Conservation (phyloP, 2,888 invertebrate species). For the Neelides folsomi region DNA sequence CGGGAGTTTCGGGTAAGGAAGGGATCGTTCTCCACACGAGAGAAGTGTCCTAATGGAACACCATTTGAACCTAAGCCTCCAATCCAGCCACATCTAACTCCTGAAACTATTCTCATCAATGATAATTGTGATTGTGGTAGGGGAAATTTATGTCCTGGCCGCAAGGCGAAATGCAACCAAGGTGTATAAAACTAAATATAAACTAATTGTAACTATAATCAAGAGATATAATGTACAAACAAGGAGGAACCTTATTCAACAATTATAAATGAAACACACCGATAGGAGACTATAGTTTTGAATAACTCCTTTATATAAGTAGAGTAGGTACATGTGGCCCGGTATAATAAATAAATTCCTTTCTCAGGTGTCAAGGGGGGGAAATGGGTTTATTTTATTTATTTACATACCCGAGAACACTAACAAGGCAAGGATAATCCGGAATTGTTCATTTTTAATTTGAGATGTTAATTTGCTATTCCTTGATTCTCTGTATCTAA, state of each 20-base stretch:
- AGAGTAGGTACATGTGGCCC: too few species aligned
- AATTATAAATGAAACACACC: too few species aligned
- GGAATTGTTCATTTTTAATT: too few species aligned
- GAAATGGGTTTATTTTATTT: too few species aligned
- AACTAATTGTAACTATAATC: background rate
- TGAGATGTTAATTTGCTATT: too few species aligned
- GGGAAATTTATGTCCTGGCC: conserved; percentile 7
- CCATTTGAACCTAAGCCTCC: conserved; percentile 8
- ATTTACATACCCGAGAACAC: too few species aligned
- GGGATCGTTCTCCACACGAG: background rate
- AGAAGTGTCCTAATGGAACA: background rate
- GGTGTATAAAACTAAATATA: background rate
- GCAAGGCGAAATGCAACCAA: background rate
- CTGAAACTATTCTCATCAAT: conserved; percentile 12
- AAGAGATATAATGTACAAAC: conserved; percentile 3
- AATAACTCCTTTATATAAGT: conserved; percentile 7
- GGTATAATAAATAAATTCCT: too few species aligned
- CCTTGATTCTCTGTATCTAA: too few species aligned
- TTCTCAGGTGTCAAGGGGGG: too few species aligned
- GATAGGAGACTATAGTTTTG: background rate
- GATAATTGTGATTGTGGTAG: conserved; percentile 12
- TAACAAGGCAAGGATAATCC: too few species aligned
- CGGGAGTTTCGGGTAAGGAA: too few species aligned
- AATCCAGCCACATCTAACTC: conserved; percentile 8
- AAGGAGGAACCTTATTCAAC: background rate